A percentile compares a stretch with the other conserved stretches of the same genome.
Conservation (phyloP, 2,888 invertebrate species). For the Cyclophora punctaria region DNA sequence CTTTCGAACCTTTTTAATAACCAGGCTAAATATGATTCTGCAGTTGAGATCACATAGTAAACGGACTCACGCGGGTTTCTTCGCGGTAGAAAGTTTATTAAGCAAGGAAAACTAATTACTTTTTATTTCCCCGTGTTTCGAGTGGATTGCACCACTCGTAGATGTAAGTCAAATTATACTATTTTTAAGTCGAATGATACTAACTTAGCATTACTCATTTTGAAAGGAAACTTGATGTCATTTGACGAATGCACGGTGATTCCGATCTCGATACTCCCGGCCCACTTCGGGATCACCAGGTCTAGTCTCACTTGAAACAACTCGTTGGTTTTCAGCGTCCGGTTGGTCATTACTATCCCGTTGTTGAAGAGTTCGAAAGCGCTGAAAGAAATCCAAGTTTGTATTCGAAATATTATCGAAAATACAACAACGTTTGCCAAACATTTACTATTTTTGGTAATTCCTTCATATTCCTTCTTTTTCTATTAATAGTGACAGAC, state of each 20-base stretch:
- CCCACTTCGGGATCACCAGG: constrained; percentile 94
- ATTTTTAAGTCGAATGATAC: constrained; percentile 15
- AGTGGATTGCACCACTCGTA: too few species aligned
- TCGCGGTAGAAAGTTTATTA: too few species aligned
- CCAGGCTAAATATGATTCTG: too few species aligned
- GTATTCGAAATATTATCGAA: too few species aligned
- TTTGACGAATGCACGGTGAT: constrained; percentile 93
- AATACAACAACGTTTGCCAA: too few species aligned
- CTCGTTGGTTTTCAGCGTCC: constrained; percentile 90
- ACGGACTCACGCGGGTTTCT: too few species aligned
- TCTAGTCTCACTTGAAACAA: constrained; percentile 94
- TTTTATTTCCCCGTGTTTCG: neutral
- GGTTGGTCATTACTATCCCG: constrained; percentile 91
- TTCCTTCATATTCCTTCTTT: too few species aligned
- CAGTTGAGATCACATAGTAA: neutral
- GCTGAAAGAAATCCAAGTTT: constrained; percentile 50
- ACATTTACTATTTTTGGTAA: too few species aligned
- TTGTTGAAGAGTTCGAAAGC: constrained; percentile 96
- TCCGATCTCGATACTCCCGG: constrained; percentile 94
- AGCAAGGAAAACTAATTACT: neutral
- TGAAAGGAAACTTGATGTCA: constrained; percentile 91
- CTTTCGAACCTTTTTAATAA: too few species aligned
- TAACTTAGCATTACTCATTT: constrained; percentile 93
- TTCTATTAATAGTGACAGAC: too few species aligned
- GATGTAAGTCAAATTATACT: constrained; percentile 1